Percentiles rank a stretch among this genome's conserved stretches.
These are phyloP conservation scores for Apamea anceps DNA, from an alignment of 2,888 invertebrate species.

Conservation along the genomic window DNA sequence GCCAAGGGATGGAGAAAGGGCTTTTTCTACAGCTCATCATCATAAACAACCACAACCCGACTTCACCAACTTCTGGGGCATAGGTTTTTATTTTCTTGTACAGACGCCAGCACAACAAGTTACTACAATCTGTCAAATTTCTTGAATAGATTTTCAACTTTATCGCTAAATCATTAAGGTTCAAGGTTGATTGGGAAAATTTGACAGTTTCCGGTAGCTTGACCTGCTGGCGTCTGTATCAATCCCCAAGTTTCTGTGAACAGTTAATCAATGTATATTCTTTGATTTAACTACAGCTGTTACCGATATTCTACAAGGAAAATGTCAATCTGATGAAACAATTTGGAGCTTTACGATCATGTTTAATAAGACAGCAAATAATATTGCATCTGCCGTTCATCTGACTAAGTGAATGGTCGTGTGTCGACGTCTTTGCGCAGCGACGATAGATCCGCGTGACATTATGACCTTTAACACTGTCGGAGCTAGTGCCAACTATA, in stretches of 20 bases:
- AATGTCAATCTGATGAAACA: background rate
- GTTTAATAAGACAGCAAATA: background rate
- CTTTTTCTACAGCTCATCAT: background rate
- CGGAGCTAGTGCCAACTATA: background rate
- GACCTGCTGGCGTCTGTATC: background rate
- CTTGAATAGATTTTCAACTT: no score
- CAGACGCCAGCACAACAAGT: no score
- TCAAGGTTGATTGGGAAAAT: no score
- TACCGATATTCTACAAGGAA: background rate
- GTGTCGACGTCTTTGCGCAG: background rate
- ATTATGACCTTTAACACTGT: constrained; percentile 37
- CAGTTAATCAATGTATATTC: background rate
- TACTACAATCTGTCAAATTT: no score
- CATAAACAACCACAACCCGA: background rate
- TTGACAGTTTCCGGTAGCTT: no score
- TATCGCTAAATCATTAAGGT: no score
- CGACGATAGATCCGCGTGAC: constrained; percentile 30
- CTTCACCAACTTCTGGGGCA: background rate
- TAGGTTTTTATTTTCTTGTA: background rate
- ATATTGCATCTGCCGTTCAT: background rate
- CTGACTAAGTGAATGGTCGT: constrained; percentile 26
- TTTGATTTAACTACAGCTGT: background rate
- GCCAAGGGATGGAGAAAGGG: background rate
- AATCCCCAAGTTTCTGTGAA: background rate
- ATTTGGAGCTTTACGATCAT: background rate